Conservation (phyloP, 2,113 vertebrate genomes). For the Hyperopisus bebe region DNA sequence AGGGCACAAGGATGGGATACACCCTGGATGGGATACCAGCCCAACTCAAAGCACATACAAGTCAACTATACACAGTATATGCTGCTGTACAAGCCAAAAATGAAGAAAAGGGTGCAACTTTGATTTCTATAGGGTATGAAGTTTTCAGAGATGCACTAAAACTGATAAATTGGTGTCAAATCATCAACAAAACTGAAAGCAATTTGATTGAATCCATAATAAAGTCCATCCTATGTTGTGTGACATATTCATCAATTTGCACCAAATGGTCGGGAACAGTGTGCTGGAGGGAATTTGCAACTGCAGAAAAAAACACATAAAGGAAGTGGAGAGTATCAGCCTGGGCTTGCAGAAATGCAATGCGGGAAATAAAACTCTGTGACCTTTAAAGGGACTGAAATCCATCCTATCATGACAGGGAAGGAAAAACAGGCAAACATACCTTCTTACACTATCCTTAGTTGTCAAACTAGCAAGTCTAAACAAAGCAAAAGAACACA, state of each 20-base stretch:
- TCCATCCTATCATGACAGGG: slow-evolving; percentile 69
- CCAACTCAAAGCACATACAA: not conserved
- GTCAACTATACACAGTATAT: not conserved
- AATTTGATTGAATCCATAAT: not conserved
- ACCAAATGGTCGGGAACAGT: slow-evolving; percentile 79
- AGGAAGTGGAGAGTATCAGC: slow-evolving; percentile 68
- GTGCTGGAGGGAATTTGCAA: slow-evolving; percentile 81
- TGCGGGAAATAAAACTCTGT: slow-evolving; percentile 66
- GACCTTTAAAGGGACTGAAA: slow-evolving; percentile 68
- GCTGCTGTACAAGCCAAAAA: not conserved
- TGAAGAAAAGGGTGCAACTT: not conserved
- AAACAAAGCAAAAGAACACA: not conserved
- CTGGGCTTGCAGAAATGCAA: slow-evolving; percentile 71
- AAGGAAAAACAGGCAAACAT: slow-evolving; percentile 78
- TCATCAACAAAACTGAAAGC: not conserved
- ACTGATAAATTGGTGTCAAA: not conserved
- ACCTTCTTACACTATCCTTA: slow-evolving; percentile 49
- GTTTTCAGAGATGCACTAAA: not conserved
- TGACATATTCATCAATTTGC: slow-evolving; percentile 69
- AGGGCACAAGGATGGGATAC: not conserved
- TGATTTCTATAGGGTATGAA: not conserved
- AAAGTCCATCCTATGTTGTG: slow-evolving; percentile 34
- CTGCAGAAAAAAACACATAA: slow-evolving; percentile 66
- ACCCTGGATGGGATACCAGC: not conserved
- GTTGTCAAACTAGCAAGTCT: not conserved